These are phyloP conservation scores for Diachrysia chrysitis DNA, from an alignment of 2,888 invertebrate genomes.

Conservation along the genomic window DNA sequence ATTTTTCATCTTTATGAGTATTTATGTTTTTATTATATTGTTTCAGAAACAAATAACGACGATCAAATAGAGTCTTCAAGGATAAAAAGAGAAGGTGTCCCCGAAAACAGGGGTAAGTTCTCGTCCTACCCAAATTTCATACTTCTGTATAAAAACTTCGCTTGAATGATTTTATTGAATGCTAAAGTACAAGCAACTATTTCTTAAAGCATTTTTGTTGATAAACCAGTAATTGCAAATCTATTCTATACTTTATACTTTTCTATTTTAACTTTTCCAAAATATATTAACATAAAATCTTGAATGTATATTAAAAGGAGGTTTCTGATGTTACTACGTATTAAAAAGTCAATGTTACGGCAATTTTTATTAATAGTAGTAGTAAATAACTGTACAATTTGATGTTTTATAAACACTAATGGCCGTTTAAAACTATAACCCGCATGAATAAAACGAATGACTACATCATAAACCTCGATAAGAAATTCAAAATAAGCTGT, in stretches of 20 bases:
- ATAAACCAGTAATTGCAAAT: conserved; percentile 28
- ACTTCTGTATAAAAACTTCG: conserved; percentile 63
- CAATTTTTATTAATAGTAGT: too few species aligned
- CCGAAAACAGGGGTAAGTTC: conserved; percentile 87
- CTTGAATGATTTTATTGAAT: conserved; percentile 62
- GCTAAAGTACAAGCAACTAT: conserved; percentile 31
- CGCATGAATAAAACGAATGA: conserved; percentile 5
- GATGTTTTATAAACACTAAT: conserved; percentile 5
- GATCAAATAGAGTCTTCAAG: conserved; percentile 82
- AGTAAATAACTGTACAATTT: not conserved
- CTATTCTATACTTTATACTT: conserved; percentile 28
- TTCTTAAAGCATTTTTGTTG: conserved; percentile 16
- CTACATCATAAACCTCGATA: conserved; percentile 52
- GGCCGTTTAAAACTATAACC: conserved; percentile 1
- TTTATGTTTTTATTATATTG: conserved; percentile 59
- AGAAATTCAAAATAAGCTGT: conserved; percentile 60
- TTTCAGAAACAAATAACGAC: conserved; percentile 82
- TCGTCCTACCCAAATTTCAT: conserved; percentile 20
- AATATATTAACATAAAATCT: conserved; percentile 32
- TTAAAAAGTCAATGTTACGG: not conserved
- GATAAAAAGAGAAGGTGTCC: conserved; percentile 85
- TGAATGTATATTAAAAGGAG: conserved; percentile 43
- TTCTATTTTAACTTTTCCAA: conserved; percentile 46
- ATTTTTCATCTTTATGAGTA: not conserved
- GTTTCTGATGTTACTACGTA: conserved; percentile 47